These are phyloP conservation scores for Bradysia coprophila DNA, from an alignment of 1,140 invertebrate species.

Conservation along the genomic window DNA sequence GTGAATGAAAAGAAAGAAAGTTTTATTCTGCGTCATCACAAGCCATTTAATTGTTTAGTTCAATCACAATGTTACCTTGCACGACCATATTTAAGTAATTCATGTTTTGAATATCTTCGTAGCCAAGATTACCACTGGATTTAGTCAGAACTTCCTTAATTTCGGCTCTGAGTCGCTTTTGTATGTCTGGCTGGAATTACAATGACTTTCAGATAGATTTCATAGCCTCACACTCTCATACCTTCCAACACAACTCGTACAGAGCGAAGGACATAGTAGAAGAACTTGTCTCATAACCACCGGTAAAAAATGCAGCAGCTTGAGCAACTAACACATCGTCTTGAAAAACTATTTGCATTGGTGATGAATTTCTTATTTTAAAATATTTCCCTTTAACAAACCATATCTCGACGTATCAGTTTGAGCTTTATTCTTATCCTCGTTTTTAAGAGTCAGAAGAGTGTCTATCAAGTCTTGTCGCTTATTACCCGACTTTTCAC, in stretches of 20 bases:
- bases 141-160: conserved; percentile 29
- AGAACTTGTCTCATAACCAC: conserved; percentile 61
- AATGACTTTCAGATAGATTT: too few species aligned
- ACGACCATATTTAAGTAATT: conserved; percentile 39
- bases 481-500: conserved; percentile 11
- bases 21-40: conserved; percentile 12
- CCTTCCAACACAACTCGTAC: conserved; percentile 35
- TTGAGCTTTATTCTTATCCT: background rate
- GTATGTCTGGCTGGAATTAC: conserved; percentile 44
- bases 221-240: background rate
- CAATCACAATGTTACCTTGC: conserved; percentile 12
- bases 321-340: conserved; percentile 41
- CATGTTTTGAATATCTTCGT: conserved; percentile 38
- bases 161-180: conserved; percentile 40
- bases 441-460: conserved; percentile 23
- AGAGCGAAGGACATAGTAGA: conserved; percentile 42
- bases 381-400: background rate
- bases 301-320: conserved; percentile 47
- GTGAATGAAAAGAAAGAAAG: conserved; percentile 7
- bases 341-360: conserved; percentile 24
- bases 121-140: conserved; percentile 30
- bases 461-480: conserved; percentile 27
- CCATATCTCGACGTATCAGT: too few species aligned
- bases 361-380: background rate
- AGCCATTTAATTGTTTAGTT: conserved; percentile 17